Evolutionary conservation across 2,113 vertebrate species (phyloP).

Genomic region (Cheilinus undulatus): DNA sequence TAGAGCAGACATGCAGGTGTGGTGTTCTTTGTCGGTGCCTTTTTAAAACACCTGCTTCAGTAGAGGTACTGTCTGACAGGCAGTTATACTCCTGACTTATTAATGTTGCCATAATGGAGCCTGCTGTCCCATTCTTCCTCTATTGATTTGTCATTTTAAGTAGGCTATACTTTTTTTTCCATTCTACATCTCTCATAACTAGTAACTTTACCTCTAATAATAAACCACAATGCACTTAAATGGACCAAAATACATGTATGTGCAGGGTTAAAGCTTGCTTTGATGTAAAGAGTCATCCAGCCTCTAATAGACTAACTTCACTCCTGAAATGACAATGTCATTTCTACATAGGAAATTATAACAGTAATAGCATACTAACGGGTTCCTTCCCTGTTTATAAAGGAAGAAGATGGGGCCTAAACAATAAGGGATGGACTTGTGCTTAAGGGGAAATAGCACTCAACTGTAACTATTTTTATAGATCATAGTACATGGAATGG

Average conservation of each 20-base stretch:
- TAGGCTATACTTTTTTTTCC: too few species aligned
- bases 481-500: too few species aligned
- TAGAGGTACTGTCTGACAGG: conserved; percentile 38
- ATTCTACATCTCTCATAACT: neutral
- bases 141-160: conserved; percentile 13
- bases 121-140: conserved; percentile 27
- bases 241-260: neutral
- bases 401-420: too few species aligned
- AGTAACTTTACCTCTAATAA: conserved; percentile 7
- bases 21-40: neutral
- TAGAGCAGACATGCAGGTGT: neutral
- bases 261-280: neutral
- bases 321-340: too few species aligned
- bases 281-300: too few species aligned
- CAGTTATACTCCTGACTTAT: conserved; percentile 53
- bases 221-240: conserved; percentile 6
- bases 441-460: too few species aligned
- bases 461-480: too few species aligned
- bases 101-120: conserved; percentile 43
- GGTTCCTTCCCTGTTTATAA: neutral
- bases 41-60: conserved; percentile 19
- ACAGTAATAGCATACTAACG: neutral
- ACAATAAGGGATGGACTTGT: too few species aligned
- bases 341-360: neutral
- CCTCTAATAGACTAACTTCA: too few species aligned